These are phyloP conservation scores for Drosophila kohkoa DNA, from an alignment of 1,140 invertebrate species.

Conservation along the genomic window DNA sequence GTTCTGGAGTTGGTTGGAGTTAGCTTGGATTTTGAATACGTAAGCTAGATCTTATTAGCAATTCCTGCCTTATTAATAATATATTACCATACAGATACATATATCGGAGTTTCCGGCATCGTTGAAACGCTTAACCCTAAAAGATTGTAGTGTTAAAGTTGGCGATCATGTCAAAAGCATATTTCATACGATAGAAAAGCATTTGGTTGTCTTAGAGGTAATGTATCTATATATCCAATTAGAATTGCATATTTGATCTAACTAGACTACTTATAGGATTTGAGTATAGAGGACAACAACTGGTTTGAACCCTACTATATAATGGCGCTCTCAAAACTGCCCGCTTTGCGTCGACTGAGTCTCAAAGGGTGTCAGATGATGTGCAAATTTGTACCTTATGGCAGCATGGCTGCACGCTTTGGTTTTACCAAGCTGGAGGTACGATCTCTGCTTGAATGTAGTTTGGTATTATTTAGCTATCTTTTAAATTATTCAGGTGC, in stretches of 20 bases:
- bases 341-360: conserved; percentile 86
- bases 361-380: conserved; percentile 88
- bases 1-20: conserved; percentile 86
- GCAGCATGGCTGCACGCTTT: conserved; percentile 89
- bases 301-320: conserved; percentile 90
- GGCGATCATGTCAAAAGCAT: conserved; percentile 85
- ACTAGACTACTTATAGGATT: conserved; percentile 84
- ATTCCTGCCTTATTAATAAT: too few species aligned
- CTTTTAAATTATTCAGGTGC: conserved; percentile 72
- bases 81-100: conserved; percentile 78
- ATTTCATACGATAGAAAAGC: conserved; percentile 87
- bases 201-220: conserved; percentile 87
- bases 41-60: conserved; percentile 50
- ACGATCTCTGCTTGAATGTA: conserved; percentile 17
- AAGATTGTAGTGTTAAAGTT: conserved; percentile 86
- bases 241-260: neutral
- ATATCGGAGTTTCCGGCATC: conserved; percentile 87
- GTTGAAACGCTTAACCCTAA: conserved; percentile 86
- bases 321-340: conserved; percentile 89
- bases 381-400: conserved; percentile 90
- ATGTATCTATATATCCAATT: neutral
- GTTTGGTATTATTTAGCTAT: neutral
- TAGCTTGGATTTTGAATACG: conserved; percentile 85
- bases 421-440: conserved; percentile 89
- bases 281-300: conserved; percentile 89